Base-by-base conservation (phyloP, 1,140 invertebrate species). In the Halictus rubicundus region DNA sequence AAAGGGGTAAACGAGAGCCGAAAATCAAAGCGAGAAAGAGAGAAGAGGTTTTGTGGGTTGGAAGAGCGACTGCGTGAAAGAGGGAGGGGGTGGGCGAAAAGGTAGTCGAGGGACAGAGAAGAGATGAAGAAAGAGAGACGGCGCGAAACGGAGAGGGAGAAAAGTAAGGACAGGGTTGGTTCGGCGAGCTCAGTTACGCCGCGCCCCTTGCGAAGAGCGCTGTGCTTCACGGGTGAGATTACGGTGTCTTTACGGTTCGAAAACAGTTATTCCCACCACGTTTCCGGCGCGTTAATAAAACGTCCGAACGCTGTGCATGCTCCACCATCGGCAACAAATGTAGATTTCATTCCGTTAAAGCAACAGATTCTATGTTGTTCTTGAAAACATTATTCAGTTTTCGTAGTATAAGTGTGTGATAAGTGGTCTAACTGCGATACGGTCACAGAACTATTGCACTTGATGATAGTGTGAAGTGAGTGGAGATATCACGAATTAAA, bases 161-260 rank as follows among this genome's bases (percentile, higher is more conserved):
- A 75, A 81, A 84, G 82, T 83, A 61, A 80, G 83, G 64, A 73
- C 72, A 83, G 87, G 87, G 88, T 90, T 84, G 88, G 88, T 80
- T 87, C 80, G 78, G 74, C 84, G 84, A 82, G 88, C 78, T 91
- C 91, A 92, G 91, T 92, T 90, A 89, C 91, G 91, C 91, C 91
- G 91, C 91, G 90, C 90, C 91, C 91, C 91, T 92, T 89, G 90
- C 89, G 90, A 92, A 82, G 89, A 89, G 91, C 91, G 91, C 90
- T 89, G 84, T 85, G 85, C 87, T 79, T 83, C 69, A 61, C 72
- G 42, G 82, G 84, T 80, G 81, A 80, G 84, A 73, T 72, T 57
- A 82, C 82, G 79, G 77, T 69, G 60, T 73, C 71, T 68, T 68
- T 27, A 68, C 59, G 46, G 23, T 25, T 39, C 27, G n/a, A 79